Percentiles rank a stretch among this genome's conserved stretches.
These are phyloP conservation scores for Athrips mouffetella DNA, from an alignment of 2,888 invertebrate species.

Conservation along the genomic window DNA sequence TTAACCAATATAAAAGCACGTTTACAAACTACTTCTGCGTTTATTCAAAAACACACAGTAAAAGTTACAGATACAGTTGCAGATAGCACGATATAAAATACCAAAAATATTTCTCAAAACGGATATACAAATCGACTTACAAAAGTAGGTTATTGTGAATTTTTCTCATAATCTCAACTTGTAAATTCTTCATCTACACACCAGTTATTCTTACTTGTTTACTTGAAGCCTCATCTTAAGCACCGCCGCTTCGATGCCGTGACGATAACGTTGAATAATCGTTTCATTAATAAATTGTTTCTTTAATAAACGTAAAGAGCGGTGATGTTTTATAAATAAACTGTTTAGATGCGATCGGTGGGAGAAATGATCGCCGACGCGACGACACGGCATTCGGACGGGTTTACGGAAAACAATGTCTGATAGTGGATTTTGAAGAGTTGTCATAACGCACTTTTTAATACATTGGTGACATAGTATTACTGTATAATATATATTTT, in stretches of 20 bases:
- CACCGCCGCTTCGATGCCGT: conserved; percentile 18
- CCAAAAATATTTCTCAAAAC: neutral
- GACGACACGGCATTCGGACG: conserved; percentile 45
- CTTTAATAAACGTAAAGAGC: conserved; percentile 53
- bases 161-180: neutral
- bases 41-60: no score
- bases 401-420: conserved; percentile 45
- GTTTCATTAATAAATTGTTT: conserved; percentile 72
- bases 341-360: conserved; percentile 53
- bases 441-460: conserved; percentile 30
- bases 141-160: neutral
- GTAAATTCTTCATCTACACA: neutral
- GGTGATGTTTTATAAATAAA: conserved; percentile 53
- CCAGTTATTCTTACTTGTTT: conserved; percentile 2
- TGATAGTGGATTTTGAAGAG: conserved; percentile 28
- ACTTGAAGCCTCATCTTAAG: neutral
- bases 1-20: no score
- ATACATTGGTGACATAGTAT: no score
- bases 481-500: no score
- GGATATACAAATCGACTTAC: neutral
- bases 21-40: no score
- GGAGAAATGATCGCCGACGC: conserved; percentile 56
- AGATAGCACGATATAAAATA: neutral
- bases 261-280: conserved; percentile 64
- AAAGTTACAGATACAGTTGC: no score